phyloP scores from a whole-genome alignment of 2,888 invertebrate genomes.

The Aphodius granarius region DNA sequence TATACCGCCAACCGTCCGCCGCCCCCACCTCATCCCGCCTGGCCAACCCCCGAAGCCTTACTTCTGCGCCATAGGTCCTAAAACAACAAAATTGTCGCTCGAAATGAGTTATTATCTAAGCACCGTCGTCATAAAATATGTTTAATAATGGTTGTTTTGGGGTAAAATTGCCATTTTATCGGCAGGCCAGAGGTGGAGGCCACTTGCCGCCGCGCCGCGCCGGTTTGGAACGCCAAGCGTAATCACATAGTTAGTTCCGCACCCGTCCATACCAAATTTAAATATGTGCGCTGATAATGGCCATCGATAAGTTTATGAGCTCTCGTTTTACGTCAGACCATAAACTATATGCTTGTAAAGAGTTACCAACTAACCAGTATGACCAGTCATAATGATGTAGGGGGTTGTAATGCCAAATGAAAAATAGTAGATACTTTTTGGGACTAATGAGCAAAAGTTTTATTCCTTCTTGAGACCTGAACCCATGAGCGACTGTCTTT shows the following conservation, averaged over 20 bases:
- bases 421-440: too few species aligned
- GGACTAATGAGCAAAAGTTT: too few species aligned
- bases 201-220: not conserved
- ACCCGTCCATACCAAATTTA: not conserved
- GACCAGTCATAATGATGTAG: not conserved
- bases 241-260: not conserved
- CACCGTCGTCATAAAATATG: conserved; percentile 28
- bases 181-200: too few species aligned
- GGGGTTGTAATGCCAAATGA: too few species aligned
- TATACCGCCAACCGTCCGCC: conserved; percentile 24
- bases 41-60: conserved; percentile 19
- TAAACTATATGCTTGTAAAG: not conserved
- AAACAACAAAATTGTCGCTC: conserved; percentile 36
- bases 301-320: not conserved
- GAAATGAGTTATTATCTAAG: conserved; percentile 30
- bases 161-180: conserved; percentile 21
- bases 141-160: conserved; percentile 27
- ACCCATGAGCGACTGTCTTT: too few species aligned
- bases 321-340: not conserved
- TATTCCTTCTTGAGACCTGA: too few species aligned
- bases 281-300: not conserved
- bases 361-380: not conserved
- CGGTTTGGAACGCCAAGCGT: not conserved
- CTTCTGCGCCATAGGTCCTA: conserved; percentile 29
- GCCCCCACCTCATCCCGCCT: conserved; percentile 19